These are phyloP conservation scores for Scaptomyza montana DNA, from an alignment of 1,140 invertebrate species.

Conservation along the genomic window DNA sequence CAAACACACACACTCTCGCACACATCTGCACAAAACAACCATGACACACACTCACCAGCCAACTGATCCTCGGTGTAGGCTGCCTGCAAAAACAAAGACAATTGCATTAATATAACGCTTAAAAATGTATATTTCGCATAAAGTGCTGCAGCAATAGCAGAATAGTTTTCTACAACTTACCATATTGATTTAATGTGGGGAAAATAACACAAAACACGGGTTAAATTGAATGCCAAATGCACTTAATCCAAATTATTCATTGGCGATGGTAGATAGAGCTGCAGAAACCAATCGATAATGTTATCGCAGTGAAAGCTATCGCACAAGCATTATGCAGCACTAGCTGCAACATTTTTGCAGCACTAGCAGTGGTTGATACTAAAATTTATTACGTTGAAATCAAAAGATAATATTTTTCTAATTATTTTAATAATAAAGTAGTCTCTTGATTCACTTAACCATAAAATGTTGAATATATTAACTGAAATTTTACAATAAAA, in stretches of 20 bases:
- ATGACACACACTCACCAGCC: conserved; percentile 88
- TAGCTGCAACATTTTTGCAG: not conserved
- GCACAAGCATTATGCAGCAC: not conserved
- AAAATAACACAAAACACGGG: conserved; percentile 72
- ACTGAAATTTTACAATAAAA: too few relatives aligned
- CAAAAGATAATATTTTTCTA: not conserved
- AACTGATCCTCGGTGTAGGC: conserved; percentile 95
- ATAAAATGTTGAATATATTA: too few relatives aligned
- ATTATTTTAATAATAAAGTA: too few relatives aligned
- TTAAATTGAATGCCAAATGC: conserved; percentile 54
- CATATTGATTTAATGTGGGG: conserved; percentile 64
- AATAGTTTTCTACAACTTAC: conserved; percentile 49
- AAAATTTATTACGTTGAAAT: not conserved
- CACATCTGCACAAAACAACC: not conserved
- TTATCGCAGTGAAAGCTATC: conserved; percentile 15
- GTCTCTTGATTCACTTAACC: too few relatives aligned
- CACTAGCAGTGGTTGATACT: not conserved
- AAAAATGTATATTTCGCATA: not conserved
- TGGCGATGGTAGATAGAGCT: conserved; percentile 22
- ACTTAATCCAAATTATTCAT: conserved; percentile 44
- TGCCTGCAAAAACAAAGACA: conserved; percentile 87
- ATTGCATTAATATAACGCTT: conserved; percentile 26
- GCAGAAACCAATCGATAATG: conserved; percentile 10
- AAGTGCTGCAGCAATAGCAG: not conserved
- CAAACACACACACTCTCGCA: conserved; percentile 35